Base-by-base conservation (phyloP, 2,113 vertebrate species). In the Spea bombifrons region DNA sequence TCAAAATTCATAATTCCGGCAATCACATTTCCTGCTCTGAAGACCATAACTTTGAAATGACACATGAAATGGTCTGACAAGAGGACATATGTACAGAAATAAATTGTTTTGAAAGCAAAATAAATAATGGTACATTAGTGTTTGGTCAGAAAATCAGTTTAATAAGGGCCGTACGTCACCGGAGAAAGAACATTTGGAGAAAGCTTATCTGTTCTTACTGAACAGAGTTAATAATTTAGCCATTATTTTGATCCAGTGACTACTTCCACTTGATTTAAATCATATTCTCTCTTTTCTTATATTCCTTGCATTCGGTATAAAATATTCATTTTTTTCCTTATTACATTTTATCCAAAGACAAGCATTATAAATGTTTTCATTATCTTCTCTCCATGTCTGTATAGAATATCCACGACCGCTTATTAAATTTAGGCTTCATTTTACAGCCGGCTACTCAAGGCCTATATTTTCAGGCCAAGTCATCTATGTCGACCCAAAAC, bases 401-500 rank as follows among this genome's bases (percentile, higher is more conserved):
- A 82, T 80, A 87, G 67, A 81, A 87, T 86, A 88, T 88, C 84
- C 30, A 50, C 84, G 75, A 43, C 44, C 81, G 84, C 86, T 86
- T 86, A 85, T 89, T 86, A 82, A 85, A 85, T 87, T 83, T 77
- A 86, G 89, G 83, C 82, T 78, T 87, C 84, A 82, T 86, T 84
- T 82, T 82, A 78, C 78, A 78, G 84, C 83, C 50, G 9, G 82
- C 83, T 80, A 78, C 83, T 85, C 72, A 83, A 53, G 59, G 85
- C 85, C 85, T 89, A 50, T 86, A 88, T 87, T 87, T 84, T 88
- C 76, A 63, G 84, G 86, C 88, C 86, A 87, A 86, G 84, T 82
- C 0, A 43, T 83, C 84, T 68, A 83, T 78, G 82, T 75, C 85
- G 86, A 85, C 85, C 87, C 76, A 81, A 83, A 86, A 84, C 83